Conservation (phyloP, 1,140 invertebrate species). For the Mizuhopecten yessoensis region DNA sequence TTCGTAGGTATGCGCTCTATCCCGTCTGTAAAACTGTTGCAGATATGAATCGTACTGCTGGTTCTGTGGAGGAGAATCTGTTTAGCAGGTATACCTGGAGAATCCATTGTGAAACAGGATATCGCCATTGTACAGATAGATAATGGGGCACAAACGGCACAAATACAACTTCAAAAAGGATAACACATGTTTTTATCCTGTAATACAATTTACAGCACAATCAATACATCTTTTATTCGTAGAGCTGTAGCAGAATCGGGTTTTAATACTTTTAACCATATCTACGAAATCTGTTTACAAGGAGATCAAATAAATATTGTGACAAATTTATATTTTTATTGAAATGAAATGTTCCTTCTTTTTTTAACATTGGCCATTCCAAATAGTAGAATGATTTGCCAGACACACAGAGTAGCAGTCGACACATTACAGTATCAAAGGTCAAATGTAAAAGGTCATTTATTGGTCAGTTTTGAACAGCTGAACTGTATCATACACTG, state of each 20-base stretch:
- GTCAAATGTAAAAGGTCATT: neutral
- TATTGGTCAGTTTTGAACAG: slow-evolving; percentile 9
- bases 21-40: neutral
- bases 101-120: slow-evolving; percentile 23
- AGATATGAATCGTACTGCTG: neutral
- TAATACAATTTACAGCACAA: neutral
- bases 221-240: neutral
- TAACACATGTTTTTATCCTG: neutral
- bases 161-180: neutral
- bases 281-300: neutral
- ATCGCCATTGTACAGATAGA: neutral
- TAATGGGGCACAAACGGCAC: neutral
- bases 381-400: too few species aligned
- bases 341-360: too few species aligned
- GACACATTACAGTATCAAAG: too few species aligned
- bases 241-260: neutral
- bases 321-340: neutral
- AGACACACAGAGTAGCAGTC: too few species aligned
- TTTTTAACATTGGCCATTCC: too few species aligned
- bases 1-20: too few species aligned
- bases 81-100: neutral
- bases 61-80: neutral
- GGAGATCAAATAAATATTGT: neutral
- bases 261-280: neutral
- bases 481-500: neutral